Percentiles rank a stretch among this genome's conserved stretches.
Conservation (phyloP, 2,113 vertebrate species). For the Kryptolebias marmoratus region DNA sequence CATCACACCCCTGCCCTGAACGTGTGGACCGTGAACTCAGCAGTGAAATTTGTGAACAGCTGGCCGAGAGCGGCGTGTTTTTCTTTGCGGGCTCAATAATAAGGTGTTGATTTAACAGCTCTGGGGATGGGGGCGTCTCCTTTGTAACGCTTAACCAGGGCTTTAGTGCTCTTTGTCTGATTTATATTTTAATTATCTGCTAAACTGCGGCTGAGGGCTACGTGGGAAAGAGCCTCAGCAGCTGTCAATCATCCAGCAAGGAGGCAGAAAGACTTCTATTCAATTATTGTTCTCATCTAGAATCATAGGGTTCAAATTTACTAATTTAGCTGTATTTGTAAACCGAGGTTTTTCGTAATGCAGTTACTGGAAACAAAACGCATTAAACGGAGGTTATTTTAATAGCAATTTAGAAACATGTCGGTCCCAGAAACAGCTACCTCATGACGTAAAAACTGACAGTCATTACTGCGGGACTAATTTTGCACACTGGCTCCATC, state of each 20-base stretch:
- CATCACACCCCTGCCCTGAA: background rate
- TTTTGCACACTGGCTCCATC: too few species aligned
- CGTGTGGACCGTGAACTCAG: conserved; percentile 14
- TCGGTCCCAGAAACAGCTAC: too few species aligned
- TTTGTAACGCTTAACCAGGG: conserved; percentile 76
- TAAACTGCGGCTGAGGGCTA: conserved; percentile 79
- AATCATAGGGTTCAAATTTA: too few species aligned
- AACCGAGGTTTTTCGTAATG: too few species aligned
- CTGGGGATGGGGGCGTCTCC: conserved; percentile 59
- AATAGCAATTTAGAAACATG: too few species aligned
- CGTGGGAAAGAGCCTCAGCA: conserved; percentile 72
- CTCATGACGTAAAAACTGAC: too few species aligned
- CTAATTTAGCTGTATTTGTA: too few species aligned
- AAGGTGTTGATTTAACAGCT: conserved; percentile 77
- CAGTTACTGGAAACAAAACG: too few species aligned
- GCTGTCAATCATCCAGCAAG: conserved; percentile 75
- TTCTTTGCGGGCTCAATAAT: conserved; percentile 68
- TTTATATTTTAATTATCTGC: conserved; percentile 85
- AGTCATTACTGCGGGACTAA: too few species aligned
- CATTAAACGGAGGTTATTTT: too few species aligned
- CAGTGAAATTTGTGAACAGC: conserved; percentile 64
- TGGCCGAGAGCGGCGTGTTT: conserved; percentile 67
- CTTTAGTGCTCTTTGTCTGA: conserved; percentile 72
- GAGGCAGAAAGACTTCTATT: conserved; percentile 1
- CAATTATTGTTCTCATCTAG: too few species aligned